These are phyloP conservation scores for Notodonta dromedarius DNA, from an alignment of 2,888 invertebrate genomes.

Conservation along the genomic window DNA sequence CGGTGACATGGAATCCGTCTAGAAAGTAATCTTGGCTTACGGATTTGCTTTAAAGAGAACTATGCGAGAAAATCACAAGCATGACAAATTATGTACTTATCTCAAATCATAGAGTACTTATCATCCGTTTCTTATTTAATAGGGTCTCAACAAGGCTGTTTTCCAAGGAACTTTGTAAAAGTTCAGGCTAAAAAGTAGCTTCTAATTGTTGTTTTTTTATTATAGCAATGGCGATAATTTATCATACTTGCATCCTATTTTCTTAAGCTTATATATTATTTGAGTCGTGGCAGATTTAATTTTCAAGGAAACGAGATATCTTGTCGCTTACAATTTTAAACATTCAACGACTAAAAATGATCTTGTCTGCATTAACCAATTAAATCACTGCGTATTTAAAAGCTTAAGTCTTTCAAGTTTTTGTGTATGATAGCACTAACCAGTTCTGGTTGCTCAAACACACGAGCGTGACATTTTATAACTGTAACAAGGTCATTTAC, in stretches of 20 bases:
- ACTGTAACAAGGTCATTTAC: constrained; percentile 79
- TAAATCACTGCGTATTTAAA: constrained; percentile 26
- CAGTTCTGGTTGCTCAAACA: constrained; percentile 65
- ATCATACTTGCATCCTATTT: no score
- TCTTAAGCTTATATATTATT: no score
- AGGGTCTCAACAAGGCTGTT: neutral
- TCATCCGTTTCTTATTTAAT: no score
- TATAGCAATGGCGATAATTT: no score
- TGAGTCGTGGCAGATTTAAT: no score
- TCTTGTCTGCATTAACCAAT: constrained; percentile 9
- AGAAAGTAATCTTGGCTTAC: constrained; percentile 53
- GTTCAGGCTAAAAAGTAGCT: no score
- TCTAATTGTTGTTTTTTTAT: no score
- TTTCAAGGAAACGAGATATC: no score
- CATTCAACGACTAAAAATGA: neutral
- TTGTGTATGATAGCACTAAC: constrained; percentile 55
- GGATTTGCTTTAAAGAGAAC: neutral
- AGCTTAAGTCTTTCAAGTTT: constrained; percentile 31
- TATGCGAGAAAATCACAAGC: neutral
- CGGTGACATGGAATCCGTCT: constrained; percentile 61
- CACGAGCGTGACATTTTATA: constrained; percentile 78
- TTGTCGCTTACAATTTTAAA: no score
- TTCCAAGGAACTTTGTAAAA: no score
- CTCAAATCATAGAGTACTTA: no score
- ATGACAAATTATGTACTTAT: neutral